phyloP scores from a whole-genome alignment of 2,888 invertebrate species.

The Calameuta filiformis region DNA sequence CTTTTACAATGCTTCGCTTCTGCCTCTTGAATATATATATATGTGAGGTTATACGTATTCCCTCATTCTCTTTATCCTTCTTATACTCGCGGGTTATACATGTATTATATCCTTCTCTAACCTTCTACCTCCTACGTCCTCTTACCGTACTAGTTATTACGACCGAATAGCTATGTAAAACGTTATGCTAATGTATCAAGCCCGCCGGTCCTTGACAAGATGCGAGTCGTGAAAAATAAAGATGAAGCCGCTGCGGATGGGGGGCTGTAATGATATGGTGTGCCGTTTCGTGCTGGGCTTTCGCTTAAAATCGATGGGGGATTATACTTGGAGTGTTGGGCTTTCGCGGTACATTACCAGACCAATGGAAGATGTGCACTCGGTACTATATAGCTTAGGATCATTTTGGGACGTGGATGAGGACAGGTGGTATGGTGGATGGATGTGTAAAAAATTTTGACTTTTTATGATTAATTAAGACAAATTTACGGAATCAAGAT shows the following conservation, averaged over 20 bases:
- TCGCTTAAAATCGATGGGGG: conserved; percentile 43
- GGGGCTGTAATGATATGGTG: conserved; percentile 38
- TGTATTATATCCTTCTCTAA: not conserved
- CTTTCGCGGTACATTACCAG: not conserved
- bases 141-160: conserved; percentile 27
- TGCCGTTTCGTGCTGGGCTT: conserved; percentile 35
- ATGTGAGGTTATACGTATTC: not conserved
- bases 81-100: conserved; percentile 8
- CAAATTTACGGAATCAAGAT: not conserved
- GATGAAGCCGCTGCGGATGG: conserved; percentile 9
- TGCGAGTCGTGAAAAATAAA: conserved; percentile 27
- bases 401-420: not conserved
- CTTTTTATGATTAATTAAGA: not conserved
- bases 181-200: conserved; percentile 48
- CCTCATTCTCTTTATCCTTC: conserved; percentile 14
- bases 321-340: conserved; percentile 20
- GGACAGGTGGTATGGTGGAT: not conserved
- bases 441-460: not conserved
- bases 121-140: conserved; percentile 23
- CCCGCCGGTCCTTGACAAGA: conserved; percentile 22
- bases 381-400: not conserved
- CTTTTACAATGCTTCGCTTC: not conserved
- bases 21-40: not conserved
- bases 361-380: not conserved
- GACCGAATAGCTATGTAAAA: conserved; percentile 39